Base-by-base conservation (phyloP, 2,113 vertebrate species). In the Redunca redunca region DNA sequence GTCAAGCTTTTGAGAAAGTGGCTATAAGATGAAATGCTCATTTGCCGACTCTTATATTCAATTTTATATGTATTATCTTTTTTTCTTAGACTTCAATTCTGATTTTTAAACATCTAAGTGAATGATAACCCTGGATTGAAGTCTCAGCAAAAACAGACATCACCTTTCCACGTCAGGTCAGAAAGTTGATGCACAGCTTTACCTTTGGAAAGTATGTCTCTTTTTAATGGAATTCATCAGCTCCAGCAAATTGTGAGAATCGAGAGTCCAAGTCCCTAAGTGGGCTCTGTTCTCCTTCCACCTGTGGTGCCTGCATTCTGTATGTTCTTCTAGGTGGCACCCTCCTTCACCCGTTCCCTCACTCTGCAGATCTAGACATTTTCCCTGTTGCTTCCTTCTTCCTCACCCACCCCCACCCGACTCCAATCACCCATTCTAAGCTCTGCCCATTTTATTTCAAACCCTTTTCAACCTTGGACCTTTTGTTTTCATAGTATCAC, bases 381-480 rank as follows among this genome's bases (percentile, higher is more conserved):
- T 67, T 50, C 26, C 55, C 62, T 48, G 12, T n/a, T 26, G 14
- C 25, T 64, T 89, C 21, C 26, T 33, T 48, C 30, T 36, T 43
- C 43, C 30, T 88, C 4, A 2, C 4, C 1, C 7, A 16, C 19
- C 10, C 8, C 1, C 15, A 9, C 7, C 19, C 2, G 5, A 3
- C 50, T 14, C 5, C 19, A 16, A 25, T 23, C 36, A 50, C 7
- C 25, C 58, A 7, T 53, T 71, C 55, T 19, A 53, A 52, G 62
- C 23, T 28, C n/a, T 85, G 10, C 14, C 48, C 50, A 21, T 85
- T 78, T 88, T 71, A 60, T 15, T 77, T 67, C 19, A 4, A 82
- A 25, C 60, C 13, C 48, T 91, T 94, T 28, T 43, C 57, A 84
- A 46, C 36, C 46, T 23, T 2, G 55, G 55, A 36, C 6, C 1